Evolutionary conservation across 2,888 invertebrate species (phyloP), one percentile per base, ranked within the genome.

Genomic region (Brachypterus glaber): DNA sequence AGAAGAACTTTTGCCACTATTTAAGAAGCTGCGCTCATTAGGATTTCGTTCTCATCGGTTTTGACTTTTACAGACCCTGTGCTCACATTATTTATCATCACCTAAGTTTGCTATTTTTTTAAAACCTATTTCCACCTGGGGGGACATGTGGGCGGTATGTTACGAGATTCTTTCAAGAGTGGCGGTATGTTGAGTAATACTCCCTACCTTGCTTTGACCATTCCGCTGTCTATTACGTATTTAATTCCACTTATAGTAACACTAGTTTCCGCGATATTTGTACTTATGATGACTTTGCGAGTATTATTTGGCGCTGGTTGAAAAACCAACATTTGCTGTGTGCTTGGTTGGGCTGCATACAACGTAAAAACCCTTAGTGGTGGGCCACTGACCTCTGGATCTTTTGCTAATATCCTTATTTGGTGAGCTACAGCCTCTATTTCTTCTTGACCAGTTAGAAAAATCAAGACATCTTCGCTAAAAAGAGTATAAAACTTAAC

Each of bases 241-340:
- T 84, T 83, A 48, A 96, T 85, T 35, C 89, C 86, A 38, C 84
- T 84, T 51, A 98, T 96, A 0, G 97, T 98, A 17, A 98, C 78
- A 2, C 96, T 97, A 0, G 97, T 92, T 69, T 98, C 98, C 0
- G 98, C 97, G 46, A 98, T 89, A 63, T 98, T 98, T 17, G 98
- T 98, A 4, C 95, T 83, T 33, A 98, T 71, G 17, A 98, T 82
- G 15, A 97, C 79, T 70, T 97, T 98, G 36, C 97, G 73, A 12
- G 77, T 77, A 40, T 82, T 82, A 3, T 73, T 66, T 2, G 84
- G 79, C 1, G 81, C 72, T 1, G 76, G 73, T 41, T 77, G 72
- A 71, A 95, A 95, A 13, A 89, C 91, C 58, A 82, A 82, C 57
- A 93, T 69, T 67, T 96, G 92, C 53, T 89, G 89, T 13, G 76